A percentile compares a stretch with the other conserved stretches of the same genome.
Evolutionary conservation across 2,888 invertebrate species (phyloP).

Genomic region (Drosophila subsilvestris): DNA sequence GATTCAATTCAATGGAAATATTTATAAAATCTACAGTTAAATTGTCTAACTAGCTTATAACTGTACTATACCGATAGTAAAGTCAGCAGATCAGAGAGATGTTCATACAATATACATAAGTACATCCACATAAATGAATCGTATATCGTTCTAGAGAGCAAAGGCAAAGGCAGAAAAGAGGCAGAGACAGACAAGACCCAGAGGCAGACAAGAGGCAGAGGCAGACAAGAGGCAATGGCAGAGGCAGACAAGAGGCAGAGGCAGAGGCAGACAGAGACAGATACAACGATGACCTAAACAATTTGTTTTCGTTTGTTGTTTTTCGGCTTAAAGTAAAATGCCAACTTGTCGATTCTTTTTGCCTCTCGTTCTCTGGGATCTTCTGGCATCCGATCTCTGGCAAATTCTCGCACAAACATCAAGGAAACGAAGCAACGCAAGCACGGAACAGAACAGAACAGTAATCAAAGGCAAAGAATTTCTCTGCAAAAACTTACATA

Average conservation of each 20-base stretch:
- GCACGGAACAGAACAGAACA: conserved; percentile 25
- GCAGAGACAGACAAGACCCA: conserved; percentile 15
- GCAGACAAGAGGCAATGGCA: not conserved
- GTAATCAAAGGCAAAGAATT: conserved; percentile 39
- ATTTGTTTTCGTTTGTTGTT: conserved; percentile 54
- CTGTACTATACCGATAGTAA: conserved; percentile 1
- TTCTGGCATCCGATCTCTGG: conserved; percentile 36
- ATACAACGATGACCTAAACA: conserved; percentile 70
- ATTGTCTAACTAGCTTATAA: conserved; percentile 24
- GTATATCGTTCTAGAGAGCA: conserved; percentile 6
- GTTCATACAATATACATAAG: conserved; percentile 4
- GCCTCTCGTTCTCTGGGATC: conserved; percentile 13
- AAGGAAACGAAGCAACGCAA: conserved; percentile 30
- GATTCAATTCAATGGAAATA: conserved; percentile 9
- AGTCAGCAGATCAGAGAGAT: conserved; percentile 5
- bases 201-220: not conserved
- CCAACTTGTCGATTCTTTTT: conserved; percentile 54
- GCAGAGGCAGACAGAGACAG: conserved; percentile 5
- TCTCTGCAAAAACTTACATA: conserved; percentile 42
- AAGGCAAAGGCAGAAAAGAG: not conserved
- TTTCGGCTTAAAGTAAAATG: conserved; percentile 70
- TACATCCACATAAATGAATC: conserved; percentile 6
- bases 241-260: not conserved
- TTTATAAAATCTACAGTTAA: conserved; percentile 30
- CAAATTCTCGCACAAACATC: conserved; percentile 46